phyloP scores from a whole-genome alignment of 2,113 vertebrate genomes.

The Nematolebias whitei region DNA sequence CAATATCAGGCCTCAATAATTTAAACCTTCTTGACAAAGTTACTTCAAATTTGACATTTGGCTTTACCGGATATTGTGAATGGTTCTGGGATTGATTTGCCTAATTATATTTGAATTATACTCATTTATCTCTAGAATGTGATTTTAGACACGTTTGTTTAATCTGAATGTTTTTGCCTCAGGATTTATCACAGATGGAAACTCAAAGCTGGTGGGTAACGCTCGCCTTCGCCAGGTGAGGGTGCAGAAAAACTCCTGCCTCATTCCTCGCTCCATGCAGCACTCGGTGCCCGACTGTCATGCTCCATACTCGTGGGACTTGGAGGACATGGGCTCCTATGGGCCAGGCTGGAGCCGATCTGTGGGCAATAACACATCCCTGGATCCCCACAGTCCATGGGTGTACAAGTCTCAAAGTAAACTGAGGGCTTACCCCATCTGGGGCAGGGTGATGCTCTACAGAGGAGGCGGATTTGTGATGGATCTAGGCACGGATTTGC shows the following conservation, averaged over 20 bases:
- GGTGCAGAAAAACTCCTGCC: slow-evolving; percentile 84
- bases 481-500: slow-evolving; percentile 83
- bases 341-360: slow-evolving; percentile 83
- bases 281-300: slow-evolving; percentile 74
- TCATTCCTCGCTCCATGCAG: slow-evolving; percentile 72
- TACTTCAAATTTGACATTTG: too few species aligned
- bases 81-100: too few species aligned
- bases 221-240: slow-evolving; percentile 91
- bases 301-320: slow-evolving; percentile 84
- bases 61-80: too few species aligned
- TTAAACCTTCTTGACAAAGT: too few species aligned
- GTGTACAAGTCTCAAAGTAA: slow-evolving; percentile 85
- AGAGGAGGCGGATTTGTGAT: slow-evolving; percentile 90
- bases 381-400: slow-evolving; percentile 77
- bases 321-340: slow-evolving; percentile 86
- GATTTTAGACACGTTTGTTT: background rate
- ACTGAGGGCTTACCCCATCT: slow-evolving; percentile 80
- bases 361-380: slow-evolving; percentile 51
- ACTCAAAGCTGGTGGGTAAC: slow-evolving; percentile 90
- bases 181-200: slow-evolving; percentile 97
- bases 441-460: slow-evolving; percentile 87
- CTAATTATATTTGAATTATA: background rate
- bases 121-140: background rate
- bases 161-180: slow-evolving; percentile 12
- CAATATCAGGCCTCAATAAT: too few species aligned